Evolutionary conservation across 2,888 invertebrate species (phyloP).

Genomic region (Bugulina stolonifera): DNA sequence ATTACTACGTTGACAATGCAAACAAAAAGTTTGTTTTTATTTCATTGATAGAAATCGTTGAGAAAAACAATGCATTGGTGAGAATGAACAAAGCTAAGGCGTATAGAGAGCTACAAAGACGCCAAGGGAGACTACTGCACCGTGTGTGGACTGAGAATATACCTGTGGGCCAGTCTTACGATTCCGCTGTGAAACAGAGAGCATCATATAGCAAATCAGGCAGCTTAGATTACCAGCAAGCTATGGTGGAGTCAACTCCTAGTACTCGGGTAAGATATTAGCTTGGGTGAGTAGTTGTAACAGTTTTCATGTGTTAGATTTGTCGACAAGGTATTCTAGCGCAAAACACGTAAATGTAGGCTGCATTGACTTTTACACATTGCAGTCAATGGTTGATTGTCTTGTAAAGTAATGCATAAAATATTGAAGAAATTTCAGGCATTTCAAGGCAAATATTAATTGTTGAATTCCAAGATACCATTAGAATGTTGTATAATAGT

Average conservation of each 20-base stretch:
- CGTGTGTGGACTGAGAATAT: neutral
- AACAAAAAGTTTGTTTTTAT: neutral
- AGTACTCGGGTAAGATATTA: too few relatives aligned
- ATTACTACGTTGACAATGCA: neutral
- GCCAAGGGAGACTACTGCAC: neutral
- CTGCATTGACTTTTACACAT: too few relatives aligned
- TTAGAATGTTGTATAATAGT: too few relatives aligned
- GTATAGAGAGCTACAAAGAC: conserved; percentile 19
- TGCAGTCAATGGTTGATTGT: too few relatives aligned
- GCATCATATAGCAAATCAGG: neutral
- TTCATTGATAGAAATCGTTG: conserved; percentile 9
- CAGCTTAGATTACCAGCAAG: neutral
- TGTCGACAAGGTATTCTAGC: too few relatives aligned
- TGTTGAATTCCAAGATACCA: too few relatives aligned
- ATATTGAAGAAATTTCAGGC: too few relatives aligned
- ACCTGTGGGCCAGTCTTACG: neutral
- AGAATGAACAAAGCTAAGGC: conserved; percentile 23
- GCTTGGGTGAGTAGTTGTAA: too few relatives aligned
- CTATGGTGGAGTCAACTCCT: neutral
- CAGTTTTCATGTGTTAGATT: too few relatives aligned
- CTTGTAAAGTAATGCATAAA: too few relatives aligned
- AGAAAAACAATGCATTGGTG: conserved; percentile 16
- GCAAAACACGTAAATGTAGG: too few relatives aligned
- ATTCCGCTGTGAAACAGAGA: neutral
- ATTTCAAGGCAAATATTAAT: too few relatives aligned